Evolutionary conservation across 2,797 vertebrate genomes (phyloP), one percentile per base, ranked within the genome.

Genomic region (Champsocephalus esox): DNA sequence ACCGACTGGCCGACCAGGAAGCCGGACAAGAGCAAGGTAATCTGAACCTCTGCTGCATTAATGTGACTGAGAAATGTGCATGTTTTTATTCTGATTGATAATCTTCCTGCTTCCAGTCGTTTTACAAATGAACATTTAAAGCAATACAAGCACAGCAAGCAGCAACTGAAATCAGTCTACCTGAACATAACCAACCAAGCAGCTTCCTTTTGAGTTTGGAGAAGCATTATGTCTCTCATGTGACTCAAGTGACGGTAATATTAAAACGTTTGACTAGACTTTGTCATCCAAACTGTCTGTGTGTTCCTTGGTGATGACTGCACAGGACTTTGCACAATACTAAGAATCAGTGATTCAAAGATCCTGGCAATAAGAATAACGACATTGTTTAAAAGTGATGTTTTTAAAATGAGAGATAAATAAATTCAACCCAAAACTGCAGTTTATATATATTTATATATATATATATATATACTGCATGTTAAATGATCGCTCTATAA

Each of bases 1-100:
- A 97, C 38, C 95, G 93, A 86, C 94, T 95, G 85, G 90, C 95
- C 92, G 84, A 93, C 82, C 87, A 75, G 90, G 83, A 73, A 90
- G 64, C 76, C 87, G 77, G 57, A 67, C 74, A 0, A 67, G 88
- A 89, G 9, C 86, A 75, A 76, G 89, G 92, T 89, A 66, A 73
- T 17, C 8, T 6, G 63, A 12, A 52, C 41, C 12, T 13, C 51
- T 51, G 34, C 14, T 46, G 8, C 9, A 63, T 21, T 6, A 9
- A 28, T 59, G 21, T 49, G 9, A 4, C 21, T 60, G 11, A 13
- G 46, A 9, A 43, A 34, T 34, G 17, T 50, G 5, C 45, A 28
- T 58, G 44, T 38, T 61, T 10, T 17, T 64, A 4, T 50, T 50
- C 9, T 19, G n/a, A 43, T 19, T 43, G 7, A 58, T 51, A 2